Evolutionary conservation across 2,797 vertebrate species (phyloP).

Genomic region (Acridotheres tristis): DNA sequence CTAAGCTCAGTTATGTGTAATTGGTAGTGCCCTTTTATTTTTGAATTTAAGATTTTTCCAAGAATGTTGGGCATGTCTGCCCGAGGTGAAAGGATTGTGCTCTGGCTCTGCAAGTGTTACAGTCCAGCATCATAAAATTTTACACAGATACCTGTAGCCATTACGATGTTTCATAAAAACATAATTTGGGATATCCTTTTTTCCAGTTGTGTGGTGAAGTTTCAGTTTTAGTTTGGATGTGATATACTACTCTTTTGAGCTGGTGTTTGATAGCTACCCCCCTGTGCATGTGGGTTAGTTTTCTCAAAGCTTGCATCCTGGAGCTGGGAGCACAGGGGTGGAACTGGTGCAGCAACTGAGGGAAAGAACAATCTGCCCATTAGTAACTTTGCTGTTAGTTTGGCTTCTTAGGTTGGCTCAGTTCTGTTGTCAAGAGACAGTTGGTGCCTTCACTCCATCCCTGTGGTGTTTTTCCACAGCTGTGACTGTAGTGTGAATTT

Average conservation of each 20-base stretch:
- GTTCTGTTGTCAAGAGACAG: background rate
- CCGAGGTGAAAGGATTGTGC: background rate
- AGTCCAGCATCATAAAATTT: background rate
- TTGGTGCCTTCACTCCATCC: background rate
- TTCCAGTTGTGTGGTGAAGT: background rate
- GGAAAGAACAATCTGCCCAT: background rate
- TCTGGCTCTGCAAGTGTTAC: background rate
- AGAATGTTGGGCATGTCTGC: background rate
- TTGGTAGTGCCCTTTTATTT: background rate
- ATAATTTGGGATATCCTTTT: background rate
- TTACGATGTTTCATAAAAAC: background rate
- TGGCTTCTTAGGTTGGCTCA: background rate
- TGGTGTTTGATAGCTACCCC: background rate
- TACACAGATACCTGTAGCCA: background rate
- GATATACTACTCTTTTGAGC: background rate
- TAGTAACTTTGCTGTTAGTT: background rate
- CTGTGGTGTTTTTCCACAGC: background rate
- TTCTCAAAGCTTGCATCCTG: background rate
- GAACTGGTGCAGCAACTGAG: background rate
- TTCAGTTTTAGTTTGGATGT: background rate
- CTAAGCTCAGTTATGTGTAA: accelerated
- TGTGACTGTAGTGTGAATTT: background rate
- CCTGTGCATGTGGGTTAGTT: background rate
- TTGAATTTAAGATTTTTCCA: background rate
- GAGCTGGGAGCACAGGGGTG: background rate